These are phyloP conservation scores for Himalopsyche anomala DNA, from an alignment of 2,888 invertebrate genomes.

Conservation along the genomic window DNA sequence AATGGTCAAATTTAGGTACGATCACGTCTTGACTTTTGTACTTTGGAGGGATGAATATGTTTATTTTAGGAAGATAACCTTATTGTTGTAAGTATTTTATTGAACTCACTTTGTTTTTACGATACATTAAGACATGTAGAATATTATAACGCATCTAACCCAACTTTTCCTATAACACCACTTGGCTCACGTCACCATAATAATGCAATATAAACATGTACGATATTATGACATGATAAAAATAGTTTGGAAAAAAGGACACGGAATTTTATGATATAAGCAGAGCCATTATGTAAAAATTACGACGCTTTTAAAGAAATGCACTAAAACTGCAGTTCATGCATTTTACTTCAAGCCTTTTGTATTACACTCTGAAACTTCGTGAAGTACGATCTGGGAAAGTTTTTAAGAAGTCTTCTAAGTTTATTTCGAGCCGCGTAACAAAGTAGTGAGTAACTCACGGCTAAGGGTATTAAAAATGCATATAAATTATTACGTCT, in stretches of 20 bases:
- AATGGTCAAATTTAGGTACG: no score
- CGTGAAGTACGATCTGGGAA: constrained; percentile 3
- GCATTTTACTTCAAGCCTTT: constrained; percentile 22
- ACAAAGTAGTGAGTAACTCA: constrained; percentile 30
- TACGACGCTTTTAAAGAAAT: constrained; percentile 4
- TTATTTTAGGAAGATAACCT: no score
- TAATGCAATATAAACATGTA: no score
- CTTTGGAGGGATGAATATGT: no score
- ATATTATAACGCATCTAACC: no score
- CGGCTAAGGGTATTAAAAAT: constrained; percentile 21
- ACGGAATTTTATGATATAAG: neutral
- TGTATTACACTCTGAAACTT: constrained; percentile 6
- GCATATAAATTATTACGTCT: constrained; percentile 30
- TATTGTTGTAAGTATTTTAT: no score
- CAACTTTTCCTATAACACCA: no score
- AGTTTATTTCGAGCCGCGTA: constrained; percentile 6
- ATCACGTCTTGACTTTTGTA: no score
- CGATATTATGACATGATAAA: no score
- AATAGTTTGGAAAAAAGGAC: neutral
- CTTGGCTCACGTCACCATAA: no score
- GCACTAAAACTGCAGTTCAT: constrained; percentile 1
- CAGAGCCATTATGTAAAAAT: neutral
- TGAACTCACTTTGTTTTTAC: no score
- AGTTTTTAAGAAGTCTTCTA: constrained; percentile 18
- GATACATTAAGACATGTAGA: no score